Evolutionary conservation across 2,797 vertebrate genomes (phyloP).

Genomic region (Halcyon leucocephala): DNA sequence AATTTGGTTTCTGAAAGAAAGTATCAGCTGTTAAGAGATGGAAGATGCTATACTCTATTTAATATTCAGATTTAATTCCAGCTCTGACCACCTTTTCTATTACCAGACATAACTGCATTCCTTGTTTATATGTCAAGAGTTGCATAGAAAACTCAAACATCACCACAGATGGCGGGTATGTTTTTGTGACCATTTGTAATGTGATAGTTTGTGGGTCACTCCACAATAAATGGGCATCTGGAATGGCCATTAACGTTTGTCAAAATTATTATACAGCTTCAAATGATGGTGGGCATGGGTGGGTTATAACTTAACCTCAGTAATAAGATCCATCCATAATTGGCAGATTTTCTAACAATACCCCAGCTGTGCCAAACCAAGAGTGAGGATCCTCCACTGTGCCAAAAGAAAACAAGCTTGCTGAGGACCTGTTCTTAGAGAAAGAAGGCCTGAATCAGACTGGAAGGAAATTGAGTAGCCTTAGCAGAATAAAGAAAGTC

Average conservation of each 20-base stretch:
- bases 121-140: background rate
- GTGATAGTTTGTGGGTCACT: slow-evolving; percentile 27
- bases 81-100: background rate
- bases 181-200: slow-evolving; percentile 9
- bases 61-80: background rate
- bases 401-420: background rate
- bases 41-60: background rate
- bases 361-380: slow-evolving; percentile 28
- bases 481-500: background rate
- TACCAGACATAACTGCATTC: background rate
- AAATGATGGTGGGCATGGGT: background rate
- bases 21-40: background rate
- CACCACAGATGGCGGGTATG: background rate
- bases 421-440: background rate
- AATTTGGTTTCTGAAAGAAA: background rate
- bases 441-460: background rate
- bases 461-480: background rate
- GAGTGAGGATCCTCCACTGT: background rate
- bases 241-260: slow-evolving; percentile 30
- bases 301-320: slow-evolving; percentile 42
- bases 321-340: slow-evolving; percentile 30
- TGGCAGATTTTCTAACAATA: slow-evolving; percentile 15
- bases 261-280: slow-evolving; percentile 35
- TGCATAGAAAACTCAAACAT: background rate
- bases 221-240: slow-evolving; percentile 32